Evolutionary conservation across 2,797 vertebrate genomes (phyloP).

Genomic region (Nannoperca australis): DNA sequence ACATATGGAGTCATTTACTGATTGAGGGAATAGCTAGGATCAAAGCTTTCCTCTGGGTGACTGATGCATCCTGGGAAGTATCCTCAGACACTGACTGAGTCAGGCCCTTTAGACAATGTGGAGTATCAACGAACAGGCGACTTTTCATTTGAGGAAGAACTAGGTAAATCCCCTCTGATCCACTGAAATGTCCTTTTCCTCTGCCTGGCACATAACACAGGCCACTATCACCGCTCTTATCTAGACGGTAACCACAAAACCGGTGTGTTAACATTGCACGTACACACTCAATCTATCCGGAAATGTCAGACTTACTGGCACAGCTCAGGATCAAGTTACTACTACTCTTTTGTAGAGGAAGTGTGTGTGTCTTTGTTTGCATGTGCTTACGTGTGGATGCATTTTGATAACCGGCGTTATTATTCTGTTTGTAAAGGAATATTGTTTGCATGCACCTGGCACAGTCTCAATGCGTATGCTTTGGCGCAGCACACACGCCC

Average conservation of each 20-base stretch:
- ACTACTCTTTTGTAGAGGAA: slow-evolving; percentile 45
- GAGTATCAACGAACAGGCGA: background rate
- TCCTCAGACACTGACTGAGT: slow-evolving; percentile 59
- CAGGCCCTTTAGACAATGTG: slow-evolving; percentile 31
- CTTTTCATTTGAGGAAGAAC: background rate
- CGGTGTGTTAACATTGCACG: slow-evolving; percentile 44
- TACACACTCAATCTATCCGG: slow-evolving; percentile 60
- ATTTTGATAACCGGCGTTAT: background rate
- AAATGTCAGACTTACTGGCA: slow-evolving; percentile 79
- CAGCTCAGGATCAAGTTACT: slow-evolving; percentile 72
- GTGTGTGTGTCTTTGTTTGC: slow-evolving; percentile 39
- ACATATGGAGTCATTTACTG: slow-evolving; percentile 54
- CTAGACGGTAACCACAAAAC: slow-evolving; percentile 40
- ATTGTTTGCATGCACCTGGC: background rate
- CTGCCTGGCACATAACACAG: slow-evolving; percentile 11
- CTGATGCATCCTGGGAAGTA: slow-evolving; percentile 42
- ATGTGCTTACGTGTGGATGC: slow-evolving; percentile 24
- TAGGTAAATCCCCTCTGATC: slow-evolving; percentile 22
- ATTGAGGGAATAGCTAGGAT: slow-evolving; percentile 31
- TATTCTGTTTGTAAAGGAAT: slow-evolving; percentile 20
- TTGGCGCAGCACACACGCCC: background rate
- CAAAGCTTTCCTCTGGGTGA: slow-evolving; percentile 54
- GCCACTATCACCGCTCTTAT: slow-evolving; percentile 43
- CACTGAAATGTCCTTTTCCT: slow-evolving; percentile 6
- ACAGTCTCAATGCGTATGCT: background rate